phyloP scores from a whole-genome alignment of 2,888 invertebrate genomes.

The Lydus trimaculatus region DNA sequence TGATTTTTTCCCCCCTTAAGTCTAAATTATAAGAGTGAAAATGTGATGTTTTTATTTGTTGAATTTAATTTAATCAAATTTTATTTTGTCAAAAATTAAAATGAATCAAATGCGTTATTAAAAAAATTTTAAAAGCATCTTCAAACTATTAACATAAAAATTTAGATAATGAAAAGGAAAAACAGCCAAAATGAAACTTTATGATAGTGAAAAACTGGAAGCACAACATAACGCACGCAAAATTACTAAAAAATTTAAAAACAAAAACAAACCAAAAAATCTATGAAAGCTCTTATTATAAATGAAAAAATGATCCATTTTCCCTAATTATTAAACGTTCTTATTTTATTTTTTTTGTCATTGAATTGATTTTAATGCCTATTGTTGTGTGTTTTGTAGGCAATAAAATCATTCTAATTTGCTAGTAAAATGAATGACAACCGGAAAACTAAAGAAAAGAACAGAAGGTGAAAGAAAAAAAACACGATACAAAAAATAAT shows the following conservation, averaged over 20 bases:
- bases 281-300: background rate
- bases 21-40: background rate
- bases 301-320: background rate
- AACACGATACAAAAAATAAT: background rate
- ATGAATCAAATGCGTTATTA: background rate
- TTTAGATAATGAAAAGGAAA: background rate
- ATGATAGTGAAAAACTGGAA: background rate
- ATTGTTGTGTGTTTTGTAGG: background rate
- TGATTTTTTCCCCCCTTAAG: background rate
- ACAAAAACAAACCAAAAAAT: background rate
- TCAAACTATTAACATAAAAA: background rate
- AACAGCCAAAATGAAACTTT: background rate
- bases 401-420: background rate
- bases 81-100: background rate
- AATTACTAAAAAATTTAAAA: background rate
- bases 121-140: background rate
- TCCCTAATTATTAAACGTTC: background rate
- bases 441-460: background rate
- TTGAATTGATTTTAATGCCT: conserved; percentile 2
- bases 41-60: background rate
- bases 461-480: background rate
- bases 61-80: background rate
- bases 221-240: background rate
- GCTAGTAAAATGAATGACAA: conserved; percentile 9
- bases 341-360: background rate